phyloP scores from a whole-genome alignment of 2,888 invertebrate genomes.

The Magallana nippona region DNA sequence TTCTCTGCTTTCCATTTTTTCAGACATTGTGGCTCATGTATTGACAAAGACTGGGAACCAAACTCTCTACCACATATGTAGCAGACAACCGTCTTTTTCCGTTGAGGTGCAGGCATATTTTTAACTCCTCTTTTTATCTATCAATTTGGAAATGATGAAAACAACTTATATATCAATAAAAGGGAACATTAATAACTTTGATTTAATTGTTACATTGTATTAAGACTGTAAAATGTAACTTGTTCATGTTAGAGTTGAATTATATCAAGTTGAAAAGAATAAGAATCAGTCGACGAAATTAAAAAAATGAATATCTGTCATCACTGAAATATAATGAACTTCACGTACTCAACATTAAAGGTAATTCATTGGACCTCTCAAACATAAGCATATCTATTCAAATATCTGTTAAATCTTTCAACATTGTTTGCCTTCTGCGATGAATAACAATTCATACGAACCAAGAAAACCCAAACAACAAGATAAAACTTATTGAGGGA shows the following conservation, averaged over 20 bases:
- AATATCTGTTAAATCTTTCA: too few species aligned
- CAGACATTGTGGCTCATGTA: slow-evolving; percentile 86
- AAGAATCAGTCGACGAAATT: too few species aligned
- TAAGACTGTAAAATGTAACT: too few species aligned
- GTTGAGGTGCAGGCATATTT: slow-evolving; percentile 57
- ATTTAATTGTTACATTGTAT: too few species aligned
- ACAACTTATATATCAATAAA: background rate
- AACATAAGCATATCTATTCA: too few species aligned
- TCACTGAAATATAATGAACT: too few species aligned
- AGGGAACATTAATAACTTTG: too few species aligned
- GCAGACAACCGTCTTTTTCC: slow-evolving; percentile 81
- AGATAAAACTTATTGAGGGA: background rate
- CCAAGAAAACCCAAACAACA: background rate
- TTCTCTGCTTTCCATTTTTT: slow-evolving; percentile 85
- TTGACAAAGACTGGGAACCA: slow-evolving; percentile 84
- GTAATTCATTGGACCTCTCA: background rate
- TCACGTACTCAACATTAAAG: too few species aligned
- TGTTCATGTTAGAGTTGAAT: too few species aligned
- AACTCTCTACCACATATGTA: slow-evolving; percentile 86
- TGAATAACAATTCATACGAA: background rate
- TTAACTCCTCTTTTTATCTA: background rate
- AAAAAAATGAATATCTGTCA: too few species aligned
- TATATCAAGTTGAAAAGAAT: too few species aligned
- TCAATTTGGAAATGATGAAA: background rate
- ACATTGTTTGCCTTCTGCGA: too few species aligned